A percentile compares a stretch with the other conserved stretches of the same genome.
These are phyloP conservation scores for Phylloscopus trochiloides DNA, from an alignment of 2,113 vertebrate species.

Conservation along the genomic window DNA sequence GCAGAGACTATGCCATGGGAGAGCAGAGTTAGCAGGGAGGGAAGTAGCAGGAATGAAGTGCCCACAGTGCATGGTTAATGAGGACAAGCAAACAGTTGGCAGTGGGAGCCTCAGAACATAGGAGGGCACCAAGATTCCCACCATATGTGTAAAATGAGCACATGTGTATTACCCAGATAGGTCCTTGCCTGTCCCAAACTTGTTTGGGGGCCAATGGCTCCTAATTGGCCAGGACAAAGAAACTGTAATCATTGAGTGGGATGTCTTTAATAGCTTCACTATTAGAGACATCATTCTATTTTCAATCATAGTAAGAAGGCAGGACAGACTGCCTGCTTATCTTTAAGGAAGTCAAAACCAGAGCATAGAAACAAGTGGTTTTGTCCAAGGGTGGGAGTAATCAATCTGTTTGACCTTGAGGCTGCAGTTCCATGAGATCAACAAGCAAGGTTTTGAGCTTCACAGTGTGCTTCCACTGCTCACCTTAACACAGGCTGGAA, in stretches of 20 bases:
- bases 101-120: background rate
- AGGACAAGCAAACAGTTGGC: background rate
- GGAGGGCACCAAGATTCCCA: background rate
- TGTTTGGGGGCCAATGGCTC: background rate
- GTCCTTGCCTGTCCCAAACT: background rate
- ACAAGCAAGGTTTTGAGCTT: background rate
- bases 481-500: background rate
- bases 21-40: background rate
- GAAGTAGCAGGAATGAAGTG: background rate
- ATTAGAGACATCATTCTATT: background rate
- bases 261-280: background rate
- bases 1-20: background rate
- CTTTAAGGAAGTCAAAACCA: background rate
- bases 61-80: background rate
- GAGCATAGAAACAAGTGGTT: background rate
- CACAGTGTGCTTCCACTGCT: background rate
- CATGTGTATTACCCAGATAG: background rate
- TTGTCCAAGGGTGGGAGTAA: background rate
- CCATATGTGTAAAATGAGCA: background rate
- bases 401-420: background rate
- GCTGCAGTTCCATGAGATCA: background rate
- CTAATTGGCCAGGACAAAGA: background rate
- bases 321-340: background rate
- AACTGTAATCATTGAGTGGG: background rate
- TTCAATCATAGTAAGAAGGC: background rate